These are phyloP conservation scores for Stenodera caucasica DNA, from an alignment of 2,888 invertebrate genomes.

Conservation along the genomic window DNA sequence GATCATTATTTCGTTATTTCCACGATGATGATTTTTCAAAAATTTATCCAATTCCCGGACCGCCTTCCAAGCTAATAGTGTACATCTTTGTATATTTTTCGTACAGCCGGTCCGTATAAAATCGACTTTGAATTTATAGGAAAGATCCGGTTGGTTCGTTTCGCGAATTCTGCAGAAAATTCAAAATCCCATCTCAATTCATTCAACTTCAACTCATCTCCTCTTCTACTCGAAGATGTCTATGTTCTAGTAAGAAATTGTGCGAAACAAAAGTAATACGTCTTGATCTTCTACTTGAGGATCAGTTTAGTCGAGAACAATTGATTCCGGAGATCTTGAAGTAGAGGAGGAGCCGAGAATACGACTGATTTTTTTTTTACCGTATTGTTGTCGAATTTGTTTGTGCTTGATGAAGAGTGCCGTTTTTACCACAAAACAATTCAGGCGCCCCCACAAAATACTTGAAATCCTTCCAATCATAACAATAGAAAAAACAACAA, in stretches of 20 bases:
- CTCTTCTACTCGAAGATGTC: no score
- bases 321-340: no score
- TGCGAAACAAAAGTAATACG: no score
- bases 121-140: constrained; percentile 23
- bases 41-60: constrained; percentile 21
- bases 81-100: constrained; percentile 23
- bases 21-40: constrained; percentile 12
- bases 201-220: no score
- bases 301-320: no score
- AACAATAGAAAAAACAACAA: background rate
- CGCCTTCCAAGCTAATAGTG: constrained; percentile 22
- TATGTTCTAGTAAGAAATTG: no score
- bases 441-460: constrained; percentile 23
- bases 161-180: constrained; percentile 13
- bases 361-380: no score
- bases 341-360: no score
- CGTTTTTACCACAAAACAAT: constrained; percentile 25
- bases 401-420: constrained; percentile 15
- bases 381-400: constrained; percentile 23
- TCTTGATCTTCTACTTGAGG: no score
- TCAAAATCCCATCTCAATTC: no score
- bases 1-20: background rate
- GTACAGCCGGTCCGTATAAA: constrained; percentile 13
- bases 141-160: constrained; percentile 1
- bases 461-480: constrained; percentile 23